Base-by-base conservation (phyloP, 1,140 invertebrate species). In the Saccostrea cuccullata region DNA sequence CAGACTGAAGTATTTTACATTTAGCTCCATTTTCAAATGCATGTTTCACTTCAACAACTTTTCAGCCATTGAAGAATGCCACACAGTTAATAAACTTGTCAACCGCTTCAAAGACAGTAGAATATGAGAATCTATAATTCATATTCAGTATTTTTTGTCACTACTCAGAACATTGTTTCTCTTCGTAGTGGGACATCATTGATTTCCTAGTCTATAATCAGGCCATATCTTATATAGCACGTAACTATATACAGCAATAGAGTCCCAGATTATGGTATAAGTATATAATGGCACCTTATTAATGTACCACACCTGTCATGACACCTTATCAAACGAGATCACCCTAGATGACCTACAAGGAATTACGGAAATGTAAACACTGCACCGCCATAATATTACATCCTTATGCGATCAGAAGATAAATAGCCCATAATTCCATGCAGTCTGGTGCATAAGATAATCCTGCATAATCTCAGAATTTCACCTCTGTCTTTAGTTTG, bases 301-400 rank as follows among this genome's bases (percentile, higher is more conserved):
- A 77, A 77, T 77, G 70, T 77, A 77, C 70, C 23, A 77, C 70
- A 77, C 70, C 70, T 77, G 70, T 77, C 70, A 36, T 12, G 30
- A 30, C 70, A 77, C 70, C 70, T 77, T 77, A 77, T 77, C 70
- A 77, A 77, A 77, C 26, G 13, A 77, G 70, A 77, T 77, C 70
- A 77, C 70, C 70, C 70, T 77, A 77, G 15, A 15, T 77, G 70
- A 77, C 70, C 70, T 77, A 77, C 70, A 30, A 77, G 70, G 70
- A 77, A 77, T 77, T 77, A 77, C 70, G 30, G 26, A 26, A 36
- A 30, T 12, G 70, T 77, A 77, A 77, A 77, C 70, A 77, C 23
- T 73, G 70, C 70, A 73, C 70, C 13, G 23, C 23, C 70, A 77
- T 77, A 77, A 30, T 77, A 36, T 77, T 77, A 77, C 70, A 77